These are phyloP conservation scores for Argynnis bischoffii DNA, from an alignment of 2,888 invertebrate species.

Conservation along the genomic window DNA sequence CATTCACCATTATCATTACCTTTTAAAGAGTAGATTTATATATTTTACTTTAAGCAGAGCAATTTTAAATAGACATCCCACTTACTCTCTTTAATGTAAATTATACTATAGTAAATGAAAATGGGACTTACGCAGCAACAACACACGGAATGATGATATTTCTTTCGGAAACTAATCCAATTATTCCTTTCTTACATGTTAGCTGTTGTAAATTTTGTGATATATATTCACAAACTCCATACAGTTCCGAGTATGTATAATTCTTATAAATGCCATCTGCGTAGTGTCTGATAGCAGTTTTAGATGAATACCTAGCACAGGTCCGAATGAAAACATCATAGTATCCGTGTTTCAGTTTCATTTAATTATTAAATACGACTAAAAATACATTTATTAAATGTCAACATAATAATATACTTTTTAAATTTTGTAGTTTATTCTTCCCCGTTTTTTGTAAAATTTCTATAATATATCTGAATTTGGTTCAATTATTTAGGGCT, in stretches of 20 bases:
- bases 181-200: conserved; percentile 61
- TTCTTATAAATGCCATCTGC: conserved; percentile 56
- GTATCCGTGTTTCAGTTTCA: conserved; percentile 63
- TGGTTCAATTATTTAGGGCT: too few species aligned
- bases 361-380: conserved; percentile 27
- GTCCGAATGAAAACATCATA: conserved; percentile 71
- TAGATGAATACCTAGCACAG: conserved; percentile 64
- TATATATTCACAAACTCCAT: conserved; percentile 72
- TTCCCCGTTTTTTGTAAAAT: neutral
- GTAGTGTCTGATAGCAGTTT: conserved; percentile 62
- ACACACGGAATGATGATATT: conserved; percentile 79
- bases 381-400: conserved; percentile 6
- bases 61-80: too few species aligned
- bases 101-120: neutral
- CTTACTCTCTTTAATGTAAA: too few species aligned
- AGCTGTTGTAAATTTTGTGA: conserved; percentile 67
- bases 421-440: neutral
- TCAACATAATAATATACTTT: neutral
- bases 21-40: too few species aligned
- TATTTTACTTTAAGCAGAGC: too few species aligned
- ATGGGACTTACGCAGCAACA: conserved; percentile 77
- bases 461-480: neutral
- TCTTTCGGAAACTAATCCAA: conserved; percentile 77
- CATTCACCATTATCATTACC: too few species aligned
- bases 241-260: conserved; percentile 73